Base-by-base conservation (phyloP, 2,797 vertebrate genomes). In the Labroides dimidiatus region DNA sequence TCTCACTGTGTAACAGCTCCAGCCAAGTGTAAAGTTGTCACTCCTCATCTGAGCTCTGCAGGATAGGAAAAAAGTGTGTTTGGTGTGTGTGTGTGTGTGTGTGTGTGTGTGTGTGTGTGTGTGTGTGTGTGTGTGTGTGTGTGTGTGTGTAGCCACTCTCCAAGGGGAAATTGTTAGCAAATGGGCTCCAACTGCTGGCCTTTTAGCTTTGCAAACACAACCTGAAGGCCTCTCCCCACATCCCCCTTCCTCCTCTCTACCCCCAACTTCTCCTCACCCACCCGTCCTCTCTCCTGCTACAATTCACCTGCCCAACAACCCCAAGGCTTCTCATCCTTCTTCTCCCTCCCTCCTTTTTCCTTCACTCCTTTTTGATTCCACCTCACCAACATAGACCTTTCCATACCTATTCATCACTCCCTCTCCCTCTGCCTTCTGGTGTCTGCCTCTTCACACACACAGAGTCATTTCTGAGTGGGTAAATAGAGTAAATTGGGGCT, bases 401-500 rank as follows among this genome's bases (percentile, higher is more conserved):
- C 84, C 84, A 86, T 88, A 75, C 77, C 80, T 87, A 88, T 91
- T 88, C 84, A 89, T 90, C 87, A 89, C 80, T 64, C 86, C 73
- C 80, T 43, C 83, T 69, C 81, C 57, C 63, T 72, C 73, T 13
- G 3, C 37, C 37, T 39, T 12, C 37, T 39, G 67, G 64, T 82
- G 69, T 75, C 80, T 90, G 73, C 68, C 58, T 82, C 78, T 86
- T 85, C 75, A 86, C 88, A 88, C 89, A 88, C 89, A 89, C 77
- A 79, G 44, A 89, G 77, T 81, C 88, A 87, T 89, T 92, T 89
- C 89, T 91, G 85, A 91, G 91, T 92, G 87, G 88, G 87, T 93
- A 92, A 93, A 92, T 93, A 92, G 90, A 88, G 87, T 93, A 94
- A 94, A 94, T 94, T 93, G 90, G 68, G 69, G 73, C 85, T 92